A percentile compares a stretch with the other conserved stretches of the same genome.
phyloP scores from a whole-genome alignment of 2,888 invertebrate species.

The Caenorhabditis uteleia region DNA sequence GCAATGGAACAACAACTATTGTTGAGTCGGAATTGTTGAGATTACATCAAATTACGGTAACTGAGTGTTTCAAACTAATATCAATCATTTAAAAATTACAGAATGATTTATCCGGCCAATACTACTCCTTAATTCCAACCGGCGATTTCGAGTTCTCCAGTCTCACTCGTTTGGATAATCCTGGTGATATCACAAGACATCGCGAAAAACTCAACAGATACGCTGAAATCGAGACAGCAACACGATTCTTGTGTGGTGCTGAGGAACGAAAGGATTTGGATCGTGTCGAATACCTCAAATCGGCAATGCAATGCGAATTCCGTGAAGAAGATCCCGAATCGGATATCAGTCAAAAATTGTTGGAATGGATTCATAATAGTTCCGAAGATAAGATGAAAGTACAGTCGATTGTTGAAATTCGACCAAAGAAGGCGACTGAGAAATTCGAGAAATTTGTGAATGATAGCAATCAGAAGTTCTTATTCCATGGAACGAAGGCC shows the following conservation, averaged over 20 bases:
- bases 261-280: constrained; percentile 23
- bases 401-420: constrained; percentile 21
- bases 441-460: constrained; percentile 25
- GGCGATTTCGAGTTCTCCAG: constrained; percentile 70
- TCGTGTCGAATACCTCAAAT: constrained; percentile 25
- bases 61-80: background rate
- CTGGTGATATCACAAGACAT: constrained; percentile 14
- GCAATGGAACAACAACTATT: constrained; percentile 9
- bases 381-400: constrained; percentile 7
- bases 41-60: constrained; percentile 22
- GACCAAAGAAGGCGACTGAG: constrained; percentile 12
- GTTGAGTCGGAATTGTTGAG: constrained; percentile 28
- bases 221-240: constrained; percentile 41
- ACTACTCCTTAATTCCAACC: constrained; percentile 72
- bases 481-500: constrained; percentile 74
- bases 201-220: constrained; percentile 30
- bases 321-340: constrained; percentile 70
- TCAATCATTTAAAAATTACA: constrained; percentile 15
- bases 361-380: constrained; percentile 72
- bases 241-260: constrained; percentile 35
- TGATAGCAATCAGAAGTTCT: constrained; percentile 47
- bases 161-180: constrained; percentile 25
- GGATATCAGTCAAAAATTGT: constrained; percentile 72
- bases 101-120: constrained; percentile 72
- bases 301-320: constrained; percentile 65